phyloP scores from a whole-genome alignment of 2,888 invertebrate genomes.

The Blastobasis lacticolella region DNA sequence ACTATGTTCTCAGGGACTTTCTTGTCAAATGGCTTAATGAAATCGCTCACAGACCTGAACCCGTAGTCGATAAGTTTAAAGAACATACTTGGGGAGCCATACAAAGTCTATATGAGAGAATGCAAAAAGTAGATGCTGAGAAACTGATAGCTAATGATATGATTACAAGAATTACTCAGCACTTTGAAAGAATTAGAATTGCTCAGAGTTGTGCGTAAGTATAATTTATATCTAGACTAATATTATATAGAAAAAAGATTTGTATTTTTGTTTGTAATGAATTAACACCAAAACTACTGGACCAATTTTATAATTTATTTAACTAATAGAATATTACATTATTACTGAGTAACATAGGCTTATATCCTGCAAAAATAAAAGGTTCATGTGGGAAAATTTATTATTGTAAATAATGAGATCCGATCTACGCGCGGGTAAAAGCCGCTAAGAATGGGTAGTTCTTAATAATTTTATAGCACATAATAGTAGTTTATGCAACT shows the following conservation, averaged over 20 bases:
- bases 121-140: slow-evolving; percentile 84
- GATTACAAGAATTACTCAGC: slow-evolving; percentile 85
- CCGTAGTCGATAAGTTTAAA: slow-evolving; percentile 78
- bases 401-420: no score
- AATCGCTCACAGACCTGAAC: slow-evolving; percentile 79
- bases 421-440: no score
- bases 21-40: slow-evolving; percentile 83
- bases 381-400: no score
- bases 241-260: not conserved
- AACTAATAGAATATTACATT: no score
- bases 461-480: no score
- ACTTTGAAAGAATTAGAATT: slow-evolving; percentile 89
- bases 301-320: no score
- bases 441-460: no score
- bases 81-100: slow-evolving; percentile 90
- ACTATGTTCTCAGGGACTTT: slow-evolving; percentile 86
- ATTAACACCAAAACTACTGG: not conserved
- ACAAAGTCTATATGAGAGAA: slow-evolving; percentile 80
- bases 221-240: slow-evolving; percentile 1
- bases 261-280: not conserved
- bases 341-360: no score
- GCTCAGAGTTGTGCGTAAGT: slow-evolving; percentile 84
- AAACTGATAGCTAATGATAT: slow-evolving; percentile 88
- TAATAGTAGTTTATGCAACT: no score
- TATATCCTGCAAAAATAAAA: no score